phyloP scores from a whole-genome alignment of 2,888 invertebrate genomes.

The Philereme transversata region DNA sequence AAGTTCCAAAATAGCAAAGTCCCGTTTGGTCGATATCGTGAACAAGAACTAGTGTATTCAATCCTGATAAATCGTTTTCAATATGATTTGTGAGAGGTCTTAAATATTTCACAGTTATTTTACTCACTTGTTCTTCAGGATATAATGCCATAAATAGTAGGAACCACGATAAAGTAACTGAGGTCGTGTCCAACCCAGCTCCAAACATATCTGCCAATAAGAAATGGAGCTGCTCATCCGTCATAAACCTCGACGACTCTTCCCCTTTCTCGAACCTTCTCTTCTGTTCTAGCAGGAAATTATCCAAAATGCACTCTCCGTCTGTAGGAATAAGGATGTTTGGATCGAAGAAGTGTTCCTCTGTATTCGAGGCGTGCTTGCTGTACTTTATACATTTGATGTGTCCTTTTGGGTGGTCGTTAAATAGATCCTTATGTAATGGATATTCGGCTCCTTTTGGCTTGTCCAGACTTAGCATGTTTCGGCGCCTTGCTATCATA shows the following conservation, averaged over 20 bases:
- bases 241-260: constrained; percentile 79
- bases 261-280: constrained; percentile 69
- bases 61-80: no score
- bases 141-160: constrained; percentile 89
- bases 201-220: constrained; percentile 93
- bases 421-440: constrained; percentile 59
- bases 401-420: constrained; percentile 68
- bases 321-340: constrained; percentile 63
- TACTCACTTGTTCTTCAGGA: constrained; percentile 85
- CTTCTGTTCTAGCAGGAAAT: constrained; percentile 86
- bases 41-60: no score
- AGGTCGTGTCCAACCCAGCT: constrained; percentile 93
- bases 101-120: no score
- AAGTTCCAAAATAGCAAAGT: no score
- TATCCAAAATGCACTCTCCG: constrained; percentile 85
- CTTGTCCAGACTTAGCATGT: constrained; percentile 56
- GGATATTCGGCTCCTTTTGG: constrained; percentile 60
- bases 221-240: constrained; percentile 88
- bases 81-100: no score
- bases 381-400: constrained; percentile 76
- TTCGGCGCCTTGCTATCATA: constrained; percentile 84
- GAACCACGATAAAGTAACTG: constrained; percentile 92
- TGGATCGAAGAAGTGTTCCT: constrained; percentile 75
- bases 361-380: constrained; percentile 57
- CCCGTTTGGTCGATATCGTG: no score